Evolutionary conservation across 2,113 vertebrate species (phyloP), one percentile per base, ranked within the genome.

Genomic region (Urocitellus parryii): DNA sequence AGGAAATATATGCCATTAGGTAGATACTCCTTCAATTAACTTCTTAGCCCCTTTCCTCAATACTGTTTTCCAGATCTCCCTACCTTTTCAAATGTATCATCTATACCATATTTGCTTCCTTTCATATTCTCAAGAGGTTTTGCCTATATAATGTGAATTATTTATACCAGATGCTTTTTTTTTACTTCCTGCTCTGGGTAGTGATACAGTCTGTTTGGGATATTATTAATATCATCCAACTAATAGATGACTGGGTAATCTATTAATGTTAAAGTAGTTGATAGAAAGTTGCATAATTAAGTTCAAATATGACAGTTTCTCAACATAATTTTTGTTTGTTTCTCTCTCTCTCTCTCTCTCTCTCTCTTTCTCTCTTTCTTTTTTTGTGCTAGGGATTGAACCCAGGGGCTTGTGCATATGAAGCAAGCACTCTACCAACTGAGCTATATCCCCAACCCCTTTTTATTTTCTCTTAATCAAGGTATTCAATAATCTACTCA

Each of bases 251-350:
- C 45, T 48, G 45, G 45, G 8, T 48, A 48, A 48, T 48, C 45
- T 48, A 48, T 48, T 48, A 48, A 48, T 48, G 8, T 48, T 48
- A 48, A 48, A 48, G 37, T 68, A 51, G 83, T 76, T 51, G 58
- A 92, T 68, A 76, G 56, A 81, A 91, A 87, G 27, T 14, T 68
- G 37, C 58, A 76, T 67, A 77, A 34, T 88, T 88, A 92, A 67
- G 37, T 82, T 92, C 8, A 82, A 88, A 88, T 58, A 70, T 56
- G 29, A 65, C 8, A 51, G 32, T 72, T 93, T 96, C 18, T 68
- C 63, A 93, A 72, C 25, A 84, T 53, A 72, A 61, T 88, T 72
- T 94, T 85, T 91, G 48, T 96, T 65, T n/a, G n/a, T n/a, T n/a
- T n/a, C 25, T 72, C 42, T 93, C 22, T 51, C 39, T 39, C 39